phyloP scores from a whole-genome alignment of 1,140 invertebrate genomes.

The Meloidogyne floridensis region DNA sequence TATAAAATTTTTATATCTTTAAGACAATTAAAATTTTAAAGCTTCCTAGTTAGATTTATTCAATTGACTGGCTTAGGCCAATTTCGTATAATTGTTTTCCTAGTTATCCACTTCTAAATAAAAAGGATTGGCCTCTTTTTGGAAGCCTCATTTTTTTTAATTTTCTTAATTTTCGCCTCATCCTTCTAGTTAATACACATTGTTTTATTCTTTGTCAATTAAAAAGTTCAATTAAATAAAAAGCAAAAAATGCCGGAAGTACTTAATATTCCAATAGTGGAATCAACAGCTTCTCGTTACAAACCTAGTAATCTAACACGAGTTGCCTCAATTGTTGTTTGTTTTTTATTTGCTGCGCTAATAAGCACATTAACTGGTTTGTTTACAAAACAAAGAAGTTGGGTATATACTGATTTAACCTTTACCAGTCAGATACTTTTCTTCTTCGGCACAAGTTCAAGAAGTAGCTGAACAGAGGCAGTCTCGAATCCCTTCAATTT shows the following conservation, averaged over 20 bases:
- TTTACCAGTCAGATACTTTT: background rate
- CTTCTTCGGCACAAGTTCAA: background rate
- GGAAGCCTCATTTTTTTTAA: background rate
- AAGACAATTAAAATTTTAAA: too few relatives aligned
- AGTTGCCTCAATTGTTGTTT: background rate
- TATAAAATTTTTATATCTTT: too few relatives aligned
- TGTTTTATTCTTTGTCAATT: background rate
- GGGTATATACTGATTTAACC: background rate
- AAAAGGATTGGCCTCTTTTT: background rate
- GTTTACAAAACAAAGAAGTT: background rate
- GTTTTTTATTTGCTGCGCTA: background rate
- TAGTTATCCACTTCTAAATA: background rate
- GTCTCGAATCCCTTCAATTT: background rate
- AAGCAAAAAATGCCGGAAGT: background rate
- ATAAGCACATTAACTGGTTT: background rate
- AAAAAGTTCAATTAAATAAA: background rate
- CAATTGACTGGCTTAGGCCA: too few relatives aligned
- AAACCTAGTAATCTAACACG: background rate
- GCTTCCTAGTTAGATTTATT: too few relatives aligned
- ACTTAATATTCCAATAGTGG: background rate
- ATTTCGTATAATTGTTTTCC: too few relatives aligned
- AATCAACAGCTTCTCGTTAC: background rate
- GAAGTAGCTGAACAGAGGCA: background rate
- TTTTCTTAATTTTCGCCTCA: background rate
- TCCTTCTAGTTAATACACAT: background rate